Base-by-base conservation (phyloP, 2,113 vertebrate species). In the Misgurnus anguillicaudatus region DNA sequence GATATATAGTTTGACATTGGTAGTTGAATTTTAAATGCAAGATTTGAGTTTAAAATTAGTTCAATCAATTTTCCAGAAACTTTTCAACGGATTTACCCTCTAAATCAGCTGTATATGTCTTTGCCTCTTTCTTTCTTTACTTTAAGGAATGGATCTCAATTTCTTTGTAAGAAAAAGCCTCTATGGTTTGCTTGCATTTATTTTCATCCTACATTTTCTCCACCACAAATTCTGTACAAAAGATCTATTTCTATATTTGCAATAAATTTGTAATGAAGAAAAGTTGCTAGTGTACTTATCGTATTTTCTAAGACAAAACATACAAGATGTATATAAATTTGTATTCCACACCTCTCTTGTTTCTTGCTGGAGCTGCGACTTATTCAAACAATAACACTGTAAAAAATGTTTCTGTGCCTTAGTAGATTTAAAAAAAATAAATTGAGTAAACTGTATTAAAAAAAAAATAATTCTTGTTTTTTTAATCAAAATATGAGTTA, bases 241-340 rank as follows among this genome's bases (percentile, higher is more conserved):
- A 93, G 89, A 92, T 92, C 91, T 87, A 92, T 93, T 93, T 93
- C 89, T 94, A 94, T 94, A 93, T 92, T 94, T 94, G 90, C 90
- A 93, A 94, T 94, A 92, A 90, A 92, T 93, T 93, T 94, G 78
- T 91, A 89, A 88, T 86, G 80, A 90, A 90, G 24, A 90, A 86
- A 86, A 31, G 9, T 17, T 57, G 17, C 48, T 2, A 41, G 24
- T 47, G 57, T 16, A 21, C 13, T 31, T 3, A 9, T 24, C 8
- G 3, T 42, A 10, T 38, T 71, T 71, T 19, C 19, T 71, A 16
- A 51, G 21, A 51, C 2, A 36, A 53, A 36, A 51, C 4, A 11
- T 51, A 13, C 47, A 13, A 10, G 14, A 51, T 2, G 13, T 48
- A 48, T 48, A 13, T 11, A 10, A 45, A 45, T 45, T 31, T 2